Evolutionary conservation across 2,888 invertebrate species (phyloP), one percentile per base, ranked within the genome.

Genomic region (Seladonia tumulorum): DNA sequence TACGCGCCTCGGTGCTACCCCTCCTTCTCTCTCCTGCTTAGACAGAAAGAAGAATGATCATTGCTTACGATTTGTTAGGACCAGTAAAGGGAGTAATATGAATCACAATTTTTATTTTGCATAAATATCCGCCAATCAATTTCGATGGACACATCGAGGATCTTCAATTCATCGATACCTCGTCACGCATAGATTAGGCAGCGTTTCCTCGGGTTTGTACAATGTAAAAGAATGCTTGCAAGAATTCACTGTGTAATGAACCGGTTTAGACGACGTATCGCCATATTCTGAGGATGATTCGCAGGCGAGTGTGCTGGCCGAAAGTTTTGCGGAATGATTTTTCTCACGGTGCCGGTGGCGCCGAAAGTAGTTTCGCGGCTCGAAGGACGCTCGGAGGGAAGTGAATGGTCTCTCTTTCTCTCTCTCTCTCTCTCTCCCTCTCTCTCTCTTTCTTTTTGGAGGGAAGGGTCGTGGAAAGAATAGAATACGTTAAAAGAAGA

Each of bases 401-500:
- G 45, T 5, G n/a, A 35, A 68, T 18, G 84, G 16, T 22, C 14
- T 63, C 63, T n/a, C n/a, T 45, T 14, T 45, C 45, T 45, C 45
- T 45, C 45, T 53, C 53, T 53, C 35, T n/a, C n/a, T 45, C 45
- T 45, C 45, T 45, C 45, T 45, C 45, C n/a, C 53, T 53, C 35
- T n/a, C 10, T 45, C 45, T 45, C 45, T 45, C 42, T 45, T 10
- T 53, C 53, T 53, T 22, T 53, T 53, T 10, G 63, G 42, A 25
- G 35, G n/a, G 16, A 7, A 70, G 86, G 68, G 70, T 74, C 29
- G 78, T 73, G 47, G 5, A 25, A 39, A 73, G 45, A 70, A 53
- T n/a, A 45, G 77, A 81, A 76, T 85, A 82, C 86, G 82, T 77
- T 87, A 53, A 80, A 49, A 42, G 77, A 60, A 53, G 29, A 78